Evolutionary conservation across 2,113 vertebrate genomes (phyloP).

Genomic region (Petaurus breviceps): DNA sequence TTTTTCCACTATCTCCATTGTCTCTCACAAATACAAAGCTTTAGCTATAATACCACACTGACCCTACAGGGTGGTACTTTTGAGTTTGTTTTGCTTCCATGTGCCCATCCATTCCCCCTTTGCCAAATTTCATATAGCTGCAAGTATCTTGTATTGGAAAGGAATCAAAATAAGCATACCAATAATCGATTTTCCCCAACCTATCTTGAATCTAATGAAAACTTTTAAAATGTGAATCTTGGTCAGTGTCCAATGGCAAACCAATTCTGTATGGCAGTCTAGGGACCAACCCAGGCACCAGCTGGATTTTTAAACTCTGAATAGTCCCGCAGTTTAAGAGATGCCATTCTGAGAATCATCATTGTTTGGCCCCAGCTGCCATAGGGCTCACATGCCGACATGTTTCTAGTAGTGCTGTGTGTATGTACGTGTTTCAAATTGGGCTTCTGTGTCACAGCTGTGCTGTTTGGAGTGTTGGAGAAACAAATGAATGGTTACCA

Average conservation of each 20-base stretch:
- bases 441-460: not conserved
- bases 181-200: not conserved
- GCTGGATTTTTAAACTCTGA: not conserved
- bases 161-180: not conserved
- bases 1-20: not conserved
- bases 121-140: not conserved
- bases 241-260: not conserved
- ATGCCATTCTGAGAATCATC: not conserved
- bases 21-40: not conserved
- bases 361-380: not conserved
- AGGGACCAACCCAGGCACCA: not conserved
- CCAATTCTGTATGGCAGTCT: not conserved
- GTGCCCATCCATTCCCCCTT: not conserved
- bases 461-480: not conserved
- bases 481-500: not conserved
- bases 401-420: not conserved
- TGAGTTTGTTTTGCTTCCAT: not conserved
- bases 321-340: not conserved
- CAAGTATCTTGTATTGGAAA: not conserved
- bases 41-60: not conserved
- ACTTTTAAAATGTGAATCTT: not conserved
- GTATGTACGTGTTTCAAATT: not conserved
- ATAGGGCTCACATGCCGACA: not conserved
- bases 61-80: not conserved
- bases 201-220: not conserved